Base-by-base conservation (phyloP, 2,888 invertebrate genomes). In the Tipula confusa region DNA sequence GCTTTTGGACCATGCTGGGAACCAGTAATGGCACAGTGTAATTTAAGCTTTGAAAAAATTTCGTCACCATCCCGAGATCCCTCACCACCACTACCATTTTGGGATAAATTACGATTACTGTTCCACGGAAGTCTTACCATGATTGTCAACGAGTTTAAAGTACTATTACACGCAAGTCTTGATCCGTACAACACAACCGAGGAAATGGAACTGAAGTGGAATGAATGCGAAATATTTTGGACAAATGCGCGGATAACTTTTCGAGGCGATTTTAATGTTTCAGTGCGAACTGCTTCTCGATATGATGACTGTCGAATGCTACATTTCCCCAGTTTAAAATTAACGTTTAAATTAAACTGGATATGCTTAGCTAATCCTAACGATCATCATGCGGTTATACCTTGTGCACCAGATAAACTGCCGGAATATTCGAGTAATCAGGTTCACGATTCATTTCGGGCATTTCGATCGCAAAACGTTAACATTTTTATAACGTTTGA, bases 1-100 rank as follows among this genome's bases (percentile, higher is more conserved):
- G 98, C 98, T 0, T 99, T 99, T 88, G 99, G 99, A 0, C 98
- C 99, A 0, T 99, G 99, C 89, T 99, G 99, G 99, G 99, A 99
- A 88, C 98, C 99, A 0, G 97, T 89, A 0, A 90, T 90, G 89
- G 90, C 89, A 9, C 90, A 90, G 83, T 89, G 89, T 83, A 89
- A 89, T 87, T 84, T 89, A 90, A 95, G 94, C 85, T 95, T 97
- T 89, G 97, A 98, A 87, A 95, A 95, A 89, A 96, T 96, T 15
- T 92, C 95, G 2, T 93, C 95, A 0, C 95, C 95, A 0, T 97
- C 98, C 0, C 91, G 94, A 84, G 98, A 98, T 91, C 99, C 99
- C 0, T 98, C 98, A 83, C 96, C 95, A 0, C 95, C 97, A 0
- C 90, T 99, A 81, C 95, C 98, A 0, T 98, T 98, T 91, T 99